Evolutionary conservation across 2,797 vertebrate genomes (phyloP).

Genomic region (Neomorphus geoffroyi): DNA sequence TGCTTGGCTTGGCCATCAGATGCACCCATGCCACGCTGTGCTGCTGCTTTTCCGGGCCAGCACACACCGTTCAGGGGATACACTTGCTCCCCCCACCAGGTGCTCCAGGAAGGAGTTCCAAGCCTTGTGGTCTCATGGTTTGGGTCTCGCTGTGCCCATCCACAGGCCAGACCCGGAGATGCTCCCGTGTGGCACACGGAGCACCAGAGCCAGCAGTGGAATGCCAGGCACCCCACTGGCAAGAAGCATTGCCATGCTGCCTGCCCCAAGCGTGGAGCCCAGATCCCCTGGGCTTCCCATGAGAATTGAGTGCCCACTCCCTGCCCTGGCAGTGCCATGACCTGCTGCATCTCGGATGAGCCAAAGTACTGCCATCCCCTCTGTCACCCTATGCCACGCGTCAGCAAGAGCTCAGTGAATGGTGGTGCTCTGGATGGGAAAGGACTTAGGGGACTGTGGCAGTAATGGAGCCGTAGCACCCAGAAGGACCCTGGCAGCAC

Average conservation of each 20-base stretch:
- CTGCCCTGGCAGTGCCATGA: neutral
- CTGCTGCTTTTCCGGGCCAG: neutral
- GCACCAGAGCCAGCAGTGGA: rapidly evolving
- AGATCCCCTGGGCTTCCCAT: rapidly evolving
- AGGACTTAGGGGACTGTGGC: rapidly evolving
- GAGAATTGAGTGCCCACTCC: neutral
- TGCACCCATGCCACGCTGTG: rapidly evolving
- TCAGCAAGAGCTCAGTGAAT: rapidly evolving
- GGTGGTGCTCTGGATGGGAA: neutral
- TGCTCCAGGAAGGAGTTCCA: neutral
- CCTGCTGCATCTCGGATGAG: neutral
- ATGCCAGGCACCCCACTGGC: rapidly evolving
- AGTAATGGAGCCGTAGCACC: neutral
- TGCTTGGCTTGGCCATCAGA: neutral
- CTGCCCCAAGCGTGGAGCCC: rapidly evolving
- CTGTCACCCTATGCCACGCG: neutral
- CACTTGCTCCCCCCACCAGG: rapidly evolving
- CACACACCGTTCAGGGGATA: rapidly evolving
- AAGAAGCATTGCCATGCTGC: rapidly evolving
- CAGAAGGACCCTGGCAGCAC: neutral
- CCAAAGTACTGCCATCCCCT: rapidly evolving
- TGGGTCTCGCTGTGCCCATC: neutral
- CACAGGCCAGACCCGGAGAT: rapidly evolving
- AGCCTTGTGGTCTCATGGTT: rapidly evolving
- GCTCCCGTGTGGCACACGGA: rapidly evolving